These are phyloP conservation scores for Platyscapa corneri DNA, from an alignment of 1,140 invertebrate species.

Conservation along the genomic window DNA sequence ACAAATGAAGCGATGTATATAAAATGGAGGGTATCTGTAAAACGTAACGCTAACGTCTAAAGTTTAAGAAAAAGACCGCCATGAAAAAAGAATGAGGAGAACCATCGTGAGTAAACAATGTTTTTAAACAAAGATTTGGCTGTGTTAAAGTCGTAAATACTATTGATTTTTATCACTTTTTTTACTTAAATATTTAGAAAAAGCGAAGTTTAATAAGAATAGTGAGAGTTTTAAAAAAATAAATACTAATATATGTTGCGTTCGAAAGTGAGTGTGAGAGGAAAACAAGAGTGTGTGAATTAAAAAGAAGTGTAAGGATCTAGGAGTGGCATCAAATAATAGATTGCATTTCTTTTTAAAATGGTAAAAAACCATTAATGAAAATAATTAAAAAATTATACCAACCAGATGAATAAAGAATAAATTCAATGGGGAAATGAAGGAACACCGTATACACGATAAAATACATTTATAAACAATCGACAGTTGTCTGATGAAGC, in stretches of 20 bases:
- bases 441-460: constrained; percentile 14
- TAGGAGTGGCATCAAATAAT: constrained; percentile 11
- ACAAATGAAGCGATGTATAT: constrained; percentile 40
- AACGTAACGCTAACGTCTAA: constrained; percentile 44
- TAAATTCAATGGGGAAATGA: not conserved
- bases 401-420: constrained; percentile 11
- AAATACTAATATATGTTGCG: constrained; percentile 45
- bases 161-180: constrained; percentile 60
- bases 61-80: constrained; percentile 32
- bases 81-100: constrained; percentile 21
- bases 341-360: constrained; percentile 42
- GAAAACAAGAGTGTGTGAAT: constrained; percentile 32
- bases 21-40: constrained; percentile 26
- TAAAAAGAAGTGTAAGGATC: constrained; percentile 24
- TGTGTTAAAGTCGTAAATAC: constrained; percentile 64
- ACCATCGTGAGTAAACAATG: constrained; percentile 54
- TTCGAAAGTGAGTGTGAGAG: constrained; percentile 46
- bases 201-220: constrained; percentile 39
- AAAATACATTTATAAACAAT: constrained; percentile 19
- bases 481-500: constrained; percentile 28
- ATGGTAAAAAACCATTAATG: constrained; percentile 8
- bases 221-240: constrained; percentile 41
- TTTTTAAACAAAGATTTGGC: constrained; percentile 68
- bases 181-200: constrained; percentile 58
- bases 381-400: constrained; percentile 6